phyloP scores from a whole-genome alignment of 2,888 invertebrate species.

The Kryphioiulus occultus region DNA sequence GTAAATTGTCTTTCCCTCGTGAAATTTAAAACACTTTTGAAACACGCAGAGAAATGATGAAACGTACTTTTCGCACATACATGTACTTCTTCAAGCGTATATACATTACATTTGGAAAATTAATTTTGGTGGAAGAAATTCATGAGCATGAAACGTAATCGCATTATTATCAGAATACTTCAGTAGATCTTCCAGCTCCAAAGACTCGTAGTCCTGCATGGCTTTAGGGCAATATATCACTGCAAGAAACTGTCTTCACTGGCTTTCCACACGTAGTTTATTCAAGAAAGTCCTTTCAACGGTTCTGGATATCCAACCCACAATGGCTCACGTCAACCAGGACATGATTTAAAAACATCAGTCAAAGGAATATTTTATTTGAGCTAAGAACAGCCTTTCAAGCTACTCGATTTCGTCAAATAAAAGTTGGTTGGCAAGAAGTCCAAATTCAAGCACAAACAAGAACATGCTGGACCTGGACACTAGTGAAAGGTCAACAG shows the following conservation, averaged over 20 bases:
- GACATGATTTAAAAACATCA: neutral
- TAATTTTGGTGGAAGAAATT: too few relatives aligned
- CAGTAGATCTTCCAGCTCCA: neutral
- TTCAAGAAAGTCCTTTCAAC: neutral
- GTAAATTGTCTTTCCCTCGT: too few relatives aligned
- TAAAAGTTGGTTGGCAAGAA: neutral
- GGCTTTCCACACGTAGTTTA: neutral
- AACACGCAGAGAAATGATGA: too few relatives aligned
- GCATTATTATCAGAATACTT: neutral
- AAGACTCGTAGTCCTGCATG: neutral
- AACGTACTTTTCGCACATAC: too few relatives aligned
- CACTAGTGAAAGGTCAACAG: neutral
- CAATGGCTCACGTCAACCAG: conserved; percentile 10
- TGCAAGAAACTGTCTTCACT: neutral
- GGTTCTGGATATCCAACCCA: neutral
- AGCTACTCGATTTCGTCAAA: neutral
- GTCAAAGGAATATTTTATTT: conserved; percentile 16
- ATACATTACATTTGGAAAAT: too few relatives aligned
- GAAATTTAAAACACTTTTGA: too few relatives aligned
- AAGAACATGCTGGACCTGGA: neutral
- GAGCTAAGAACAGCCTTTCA: neutral
- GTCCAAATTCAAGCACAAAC: neutral
- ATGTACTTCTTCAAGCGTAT: too few relatives aligned
- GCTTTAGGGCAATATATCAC: neutral
- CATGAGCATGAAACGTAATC: neutral